phyloP scores from a whole-genome alignment of 2,113 vertebrate species.

The Siniperca knerii region DNA sequence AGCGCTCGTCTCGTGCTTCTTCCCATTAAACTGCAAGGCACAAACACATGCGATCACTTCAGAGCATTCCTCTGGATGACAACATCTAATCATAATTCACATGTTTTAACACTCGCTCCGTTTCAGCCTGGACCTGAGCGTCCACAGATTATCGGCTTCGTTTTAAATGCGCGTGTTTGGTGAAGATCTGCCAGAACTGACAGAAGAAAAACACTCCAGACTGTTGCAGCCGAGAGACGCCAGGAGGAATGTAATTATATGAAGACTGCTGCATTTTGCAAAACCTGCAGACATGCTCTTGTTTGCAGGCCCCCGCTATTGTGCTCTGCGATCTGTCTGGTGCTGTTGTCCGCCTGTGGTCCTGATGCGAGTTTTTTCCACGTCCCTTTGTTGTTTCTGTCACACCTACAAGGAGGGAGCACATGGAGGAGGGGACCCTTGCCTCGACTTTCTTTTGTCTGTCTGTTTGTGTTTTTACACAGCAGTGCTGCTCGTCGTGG shows the following conservation, averaged over 20 bases:
- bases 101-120: slow-evolving; percentile 30
- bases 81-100: slow-evolving; percentile 45
- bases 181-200: slow-evolving; percentile 42
- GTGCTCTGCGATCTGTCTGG: slow-evolving; percentile 58
- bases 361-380: slow-evolving; percentile 84
- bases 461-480: slow-evolving; percentile 27
- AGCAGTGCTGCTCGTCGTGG: not conserved
- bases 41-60: slow-evolving; percentile 67
- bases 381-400: slow-evolving; percentile 76
- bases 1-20: slow-evolving; percentile 58
- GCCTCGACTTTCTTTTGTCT: slow-evolving; percentile 67
- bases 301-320: slow-evolving; percentile 48
- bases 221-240: slow-evolving; percentile 58
- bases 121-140: slow-evolving; percentile 27
- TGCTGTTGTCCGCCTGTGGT: slow-evolving; percentile 73
- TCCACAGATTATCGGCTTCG: slow-evolving; percentile 40
- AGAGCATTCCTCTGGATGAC: slow-evolving; percentile 47
- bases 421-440: slow-evolving; percentile 48
- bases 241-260: slow-evolving; percentile 66
- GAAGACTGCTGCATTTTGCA: slow-evolving; percentile 63
- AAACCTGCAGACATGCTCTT: slow-evolving; percentile 55
- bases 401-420: slow-evolving; percentile 68
- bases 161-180: slow-evolving; percentile 32
- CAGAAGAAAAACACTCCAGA: slow-evolving; percentile 54
- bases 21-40: slow-evolving; percentile 70